Conservation (phyloP, 2,797 vertebrate species). For the Gila robusta region DNA sequence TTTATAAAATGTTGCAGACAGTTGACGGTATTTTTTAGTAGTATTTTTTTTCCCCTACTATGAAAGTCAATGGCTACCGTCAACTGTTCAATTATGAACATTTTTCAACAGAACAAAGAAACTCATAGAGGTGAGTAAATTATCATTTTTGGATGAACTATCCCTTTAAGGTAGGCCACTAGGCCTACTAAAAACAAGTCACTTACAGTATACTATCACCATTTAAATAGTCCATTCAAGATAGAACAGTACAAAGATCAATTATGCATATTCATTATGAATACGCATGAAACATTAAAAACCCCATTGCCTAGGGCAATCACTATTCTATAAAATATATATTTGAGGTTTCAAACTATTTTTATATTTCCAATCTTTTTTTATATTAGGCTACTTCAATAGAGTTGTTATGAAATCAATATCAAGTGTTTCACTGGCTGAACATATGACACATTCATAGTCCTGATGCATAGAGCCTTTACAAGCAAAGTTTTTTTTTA, state of each 20-base stretch:
- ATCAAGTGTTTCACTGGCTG: neutral
- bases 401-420: neutral
- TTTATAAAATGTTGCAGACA: no score
- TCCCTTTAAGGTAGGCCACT: no score
- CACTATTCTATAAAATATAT: neutral
- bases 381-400: neutral
- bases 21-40: no score
- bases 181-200: neutral
- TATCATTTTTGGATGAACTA: no score
- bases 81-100: no score
- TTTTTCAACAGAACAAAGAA: no score
- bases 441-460: neutral
- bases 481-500: neutral
- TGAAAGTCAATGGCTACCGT: no score
- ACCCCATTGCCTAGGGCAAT: neutral
- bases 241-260: neutral
- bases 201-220: neutral
- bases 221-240: neutral
- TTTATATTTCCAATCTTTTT: neutral
- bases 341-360: neutral
- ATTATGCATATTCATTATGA: neutral
- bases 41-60: no score
- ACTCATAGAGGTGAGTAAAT: no score
- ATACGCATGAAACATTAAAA: neutral
- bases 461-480: neutral